Evolutionary conservation across 64 coral and sea anemone genomes (phyloP), one percentile per base, ranked within the genome.

Genomic region (Stichodactyla helianthus): DNA sequence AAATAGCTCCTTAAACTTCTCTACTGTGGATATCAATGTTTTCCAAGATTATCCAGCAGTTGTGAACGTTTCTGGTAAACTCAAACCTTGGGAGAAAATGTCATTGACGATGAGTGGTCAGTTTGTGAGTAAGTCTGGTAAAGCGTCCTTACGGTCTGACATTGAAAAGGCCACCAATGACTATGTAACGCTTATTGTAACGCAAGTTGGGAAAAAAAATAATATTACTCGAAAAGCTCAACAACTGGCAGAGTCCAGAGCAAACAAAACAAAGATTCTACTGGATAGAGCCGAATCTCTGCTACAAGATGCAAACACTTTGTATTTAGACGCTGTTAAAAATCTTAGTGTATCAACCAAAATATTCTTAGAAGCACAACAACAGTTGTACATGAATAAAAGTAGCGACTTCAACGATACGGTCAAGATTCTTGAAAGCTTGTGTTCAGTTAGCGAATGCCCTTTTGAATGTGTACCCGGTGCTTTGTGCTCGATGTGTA

Each of bases 41-140:
- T 90, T 90, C 19, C 5, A 77, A 9, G 18, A 70, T 44, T 90
- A 58, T 77, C 88, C 50, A 6, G 59, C 83, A 5, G 51, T 15
- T 11, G 7, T 90, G 7, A 84, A 71, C 23, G 63, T 55, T 23
- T 77, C 82, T 23, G 74, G 81, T n/a, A 9, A 50, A 61, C 22
- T 90, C 6, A 11, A 77, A 65, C 10, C 82, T 54, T 90, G 88
- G 88, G 88, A 90, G 50, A 10, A 25, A 7, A 44, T 90, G 26
- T 19, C 18, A n/a, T 77, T 90, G 27, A 59, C 28, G 52, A 68
- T 85, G 4, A 44, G 20, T 12, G 88, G 88, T 71, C 20, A 12
- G 3, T 90, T 90, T 28, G 83, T 53, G 19, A 14, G 20, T 17
- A 58, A 13, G 2, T 1, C 25, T 14, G 52, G 52, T 51, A 20